phyloP scores from a whole-genome alignment of 2,888 invertebrate genomes.

The Drosophila ezoana region DNA sequence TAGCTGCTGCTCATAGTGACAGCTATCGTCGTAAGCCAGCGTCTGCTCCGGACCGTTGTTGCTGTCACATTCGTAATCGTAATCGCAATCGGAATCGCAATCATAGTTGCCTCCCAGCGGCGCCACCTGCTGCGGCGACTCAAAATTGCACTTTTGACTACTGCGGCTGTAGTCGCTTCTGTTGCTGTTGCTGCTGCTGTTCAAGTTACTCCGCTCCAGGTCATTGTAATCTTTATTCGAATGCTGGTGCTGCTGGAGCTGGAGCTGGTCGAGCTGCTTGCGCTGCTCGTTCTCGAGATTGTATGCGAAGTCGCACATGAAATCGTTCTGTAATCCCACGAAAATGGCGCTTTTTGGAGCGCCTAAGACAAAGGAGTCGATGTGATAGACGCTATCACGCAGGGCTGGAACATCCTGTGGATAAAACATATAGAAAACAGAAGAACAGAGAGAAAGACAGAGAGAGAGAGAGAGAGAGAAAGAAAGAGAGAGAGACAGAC shows the following conservation, averaged over 20 bases:
- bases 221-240: slow-evolving; percentile 7
- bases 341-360: slow-evolving; percentile 83
- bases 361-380: slow-evolving; percentile 83
- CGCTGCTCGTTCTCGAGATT: slow-evolving; percentile 52
- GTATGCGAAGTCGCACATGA: slow-evolving; percentile 74
- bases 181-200: slow-evolving; percentile 8
- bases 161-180: slow-evolving; percentile 16
- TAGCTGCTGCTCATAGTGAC: slow-evolving; percentile 16
- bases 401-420: slow-evolving; percentile 83
- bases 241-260: slow-evolving; percentile 5
- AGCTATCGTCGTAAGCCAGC: slow-evolving; percentile 22
- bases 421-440: slow-evolving; percentile 74
- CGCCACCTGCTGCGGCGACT: slow-evolving; percentile 33
- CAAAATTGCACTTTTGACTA: slow-evolving; percentile 12
- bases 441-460: slow-evolving; percentile 61
- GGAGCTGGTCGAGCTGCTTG: slow-evolving; percentile 14
- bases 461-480: slow-evolving; percentile 54
- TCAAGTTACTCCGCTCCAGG: slow-evolving; percentile 6
- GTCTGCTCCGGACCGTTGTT: slow-evolving; percentile 33
- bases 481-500: slow-evolving; percentile 33
- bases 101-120: slow-evolving; percentile 32
- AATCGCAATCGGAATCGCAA: slow-evolving; percentile 54
- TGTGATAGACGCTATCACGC: slow-evolving; percentile 82
- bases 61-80: slow-evolving; percentile 50
- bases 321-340: slow-evolving; percentile 84